These are phyloP conservation scores for Zaprionus capensis DNA, from an alignment of 1,140 invertebrate species.

Conservation along the genomic window DNA sequence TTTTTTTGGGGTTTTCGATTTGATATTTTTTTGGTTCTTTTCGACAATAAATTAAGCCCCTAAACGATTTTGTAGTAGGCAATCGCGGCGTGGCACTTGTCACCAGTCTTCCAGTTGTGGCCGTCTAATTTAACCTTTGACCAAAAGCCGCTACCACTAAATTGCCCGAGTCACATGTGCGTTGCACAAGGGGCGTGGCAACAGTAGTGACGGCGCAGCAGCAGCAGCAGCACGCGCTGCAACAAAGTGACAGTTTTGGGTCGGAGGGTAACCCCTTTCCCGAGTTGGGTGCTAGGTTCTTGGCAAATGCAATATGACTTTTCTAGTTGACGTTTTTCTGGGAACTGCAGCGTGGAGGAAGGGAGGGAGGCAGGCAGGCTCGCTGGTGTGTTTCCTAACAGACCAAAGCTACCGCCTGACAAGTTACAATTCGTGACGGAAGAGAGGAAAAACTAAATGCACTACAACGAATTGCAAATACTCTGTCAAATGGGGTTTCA, in stretches of 20 bases:
- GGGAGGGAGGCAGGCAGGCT: background rate
- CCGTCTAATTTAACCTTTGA: slow-evolving; percentile 79
- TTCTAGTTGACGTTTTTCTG: slow-evolving; percentile 52
- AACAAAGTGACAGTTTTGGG: slow-evolving; percentile 22
- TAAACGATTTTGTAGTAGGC: slow-evolving; percentile 62
- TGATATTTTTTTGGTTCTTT: slow-evolving; percentile 35
- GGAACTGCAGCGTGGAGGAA: background rate
- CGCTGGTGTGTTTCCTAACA: slow-evolving; percentile 66
- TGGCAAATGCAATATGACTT: slow-evolving; percentile 74
- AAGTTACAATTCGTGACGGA: slow-evolving; percentile 44
- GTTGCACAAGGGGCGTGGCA: slow-evolving; percentile 48
- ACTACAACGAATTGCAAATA: slow-evolving; percentile 8
- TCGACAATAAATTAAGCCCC: slow-evolving; percentile 69
- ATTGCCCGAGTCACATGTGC: slow-evolving; percentile 53
- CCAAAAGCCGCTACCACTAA: slow-evolving; percentile 74
- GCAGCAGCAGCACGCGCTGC: slow-evolving; percentile 61
- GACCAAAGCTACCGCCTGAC: slow-evolving; percentile 71
- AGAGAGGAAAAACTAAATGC: background rate
- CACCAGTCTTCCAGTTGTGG: slow-evolving; percentile 48
- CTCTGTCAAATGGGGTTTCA: background rate
- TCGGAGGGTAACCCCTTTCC: background rate
- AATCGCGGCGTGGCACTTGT: slow-evolving; percentile 70
- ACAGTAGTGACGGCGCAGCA: slow-evolving; percentile 22
- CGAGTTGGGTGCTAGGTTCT: slow-evolving; percentile 23
- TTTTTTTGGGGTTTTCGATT: slow-evolving; percentile 41